Conservation (phyloP, 2,113 vertebrate genomes). For the Psettodes erumei region DNA sequence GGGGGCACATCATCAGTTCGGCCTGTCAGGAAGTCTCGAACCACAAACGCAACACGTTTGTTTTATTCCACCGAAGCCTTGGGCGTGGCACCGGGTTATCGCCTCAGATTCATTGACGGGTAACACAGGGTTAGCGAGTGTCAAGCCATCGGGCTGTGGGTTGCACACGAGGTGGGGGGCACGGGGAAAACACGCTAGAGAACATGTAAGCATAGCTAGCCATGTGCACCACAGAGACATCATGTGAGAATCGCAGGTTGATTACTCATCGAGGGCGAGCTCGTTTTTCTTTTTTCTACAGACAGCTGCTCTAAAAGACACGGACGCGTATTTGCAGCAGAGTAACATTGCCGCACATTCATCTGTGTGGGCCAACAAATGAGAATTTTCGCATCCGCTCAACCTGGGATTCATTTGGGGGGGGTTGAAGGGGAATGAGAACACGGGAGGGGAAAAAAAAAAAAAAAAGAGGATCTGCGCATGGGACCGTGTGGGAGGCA, state of each 20-base stretch:
- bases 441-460: constrained; percentile 28
- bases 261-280: constrained; percentile 40
- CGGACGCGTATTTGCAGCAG: not conserved
- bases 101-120: constrained; percentile 22
- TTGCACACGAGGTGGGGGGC: constrained; percentile 8
- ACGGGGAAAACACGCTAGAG: not conserved
- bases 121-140: constrained; percentile 12
- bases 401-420: constrained; percentile 2
- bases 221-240: constrained; percentile 42
- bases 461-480: constrained; percentile 34
- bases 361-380: constrained; percentile 19
- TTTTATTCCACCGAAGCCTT: constrained; percentile 30
- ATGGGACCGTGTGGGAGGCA: constrained; percentile 52
- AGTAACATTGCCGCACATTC: too few relatives aligned
- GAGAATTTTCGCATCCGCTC: constrained; percentile 29
- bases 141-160: constrained; percentile 21
- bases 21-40: constrained; percentile 12
- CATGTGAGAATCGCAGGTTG: constrained; percentile 34
- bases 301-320: constrained; percentile 44
- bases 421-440: constrained; percentile 15
- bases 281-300: constrained; percentile 11
- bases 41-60: not conserved
- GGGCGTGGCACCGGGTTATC: constrained; percentile 19
- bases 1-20: constrained; percentile 51
- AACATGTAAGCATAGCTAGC: constrained; percentile 21